Evolutionary conservation across 2,888 invertebrate genomes (phyloP), one percentile per base, ranked within the genome.

Genomic region (Branchellion lobata): DNA sequence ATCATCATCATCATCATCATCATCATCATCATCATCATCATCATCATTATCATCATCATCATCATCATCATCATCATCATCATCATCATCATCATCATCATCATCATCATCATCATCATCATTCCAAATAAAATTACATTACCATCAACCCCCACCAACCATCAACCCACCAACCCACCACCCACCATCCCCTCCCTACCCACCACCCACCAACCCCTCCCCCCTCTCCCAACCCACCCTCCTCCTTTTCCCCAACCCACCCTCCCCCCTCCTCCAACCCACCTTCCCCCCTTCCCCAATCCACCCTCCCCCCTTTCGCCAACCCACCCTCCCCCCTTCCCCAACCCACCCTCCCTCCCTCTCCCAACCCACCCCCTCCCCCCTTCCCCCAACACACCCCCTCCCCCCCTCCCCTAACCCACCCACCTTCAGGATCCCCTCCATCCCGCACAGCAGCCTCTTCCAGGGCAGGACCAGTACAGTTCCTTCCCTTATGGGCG

Each of bases 401-500:
- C 40, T 40, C 14, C 40, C 40, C 40, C 40, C 40, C 5, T 14
- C 5, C 40, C 40, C 5, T 14, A 40, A 5, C 21, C 3, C 61
- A 57, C 61, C 24, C 21, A 57, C 61, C n/a, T n/a, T 57, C 61
- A 24, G 61, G 61, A 24, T 3, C 21, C 21, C 8, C n/a, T 57
- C 24, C 24, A 57, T 57, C 61, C 14, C 5, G 24, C n/a, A 24
- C 14, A 18, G 3, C 61, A 18, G 21, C n/a, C 61, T 34, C 34
- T 74, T 81, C 79, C 11, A 27, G 47, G 1, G 34, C 29, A 34
- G 24, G 24, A 40, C 81, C 81, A 14, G 34, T 40, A 31, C 81
- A 81, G 0, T 76, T 36, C 33, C 40, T 76, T n/a, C 81, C 81
- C 24, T 76, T 79, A 47, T 79, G 51, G 14, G 76, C 81, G n/a